phyloP scores from a whole-genome alignment of 1,140 invertebrate genomes.

The Lethrus apterus region DNA sequence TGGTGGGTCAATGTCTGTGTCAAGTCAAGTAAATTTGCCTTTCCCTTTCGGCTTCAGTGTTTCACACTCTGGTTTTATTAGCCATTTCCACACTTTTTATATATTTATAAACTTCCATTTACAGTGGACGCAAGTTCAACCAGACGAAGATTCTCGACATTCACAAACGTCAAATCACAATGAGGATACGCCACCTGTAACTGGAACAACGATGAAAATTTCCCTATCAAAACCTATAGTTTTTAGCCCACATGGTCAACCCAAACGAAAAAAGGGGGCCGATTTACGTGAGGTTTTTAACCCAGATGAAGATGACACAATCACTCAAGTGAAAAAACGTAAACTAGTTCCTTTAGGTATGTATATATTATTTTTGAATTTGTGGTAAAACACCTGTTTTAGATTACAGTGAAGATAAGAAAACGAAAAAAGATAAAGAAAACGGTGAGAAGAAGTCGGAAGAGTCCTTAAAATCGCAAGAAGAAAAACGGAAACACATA shows the following conservation, averaged over 20 bases:
- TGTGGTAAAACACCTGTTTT: neutral
- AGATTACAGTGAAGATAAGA: conserved; percentile 63
- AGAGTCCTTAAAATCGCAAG: conserved; percentile 66
- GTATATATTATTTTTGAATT: neutral
- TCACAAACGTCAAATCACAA: conserved; percentile 34
- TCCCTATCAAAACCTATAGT: conserved; percentile 36
- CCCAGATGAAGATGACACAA: conserved; percentile 75
- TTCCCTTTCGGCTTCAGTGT: no score
- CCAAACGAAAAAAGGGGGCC: conserved; percentile 38
- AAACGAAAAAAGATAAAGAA: conserved; percentile 50
- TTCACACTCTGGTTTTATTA: no score
- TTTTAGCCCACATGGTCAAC: conserved; percentile 35
- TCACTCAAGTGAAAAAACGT: conserved; percentile 60
- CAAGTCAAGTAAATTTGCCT: no score
- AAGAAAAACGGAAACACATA: conserved; percentile 93
- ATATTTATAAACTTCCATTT: no score
- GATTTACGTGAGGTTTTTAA: conserved; percentile 88
- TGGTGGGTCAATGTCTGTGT: no score
- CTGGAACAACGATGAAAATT: conserved; percentile 37
- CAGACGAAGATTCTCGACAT: conserved; percentile 37
- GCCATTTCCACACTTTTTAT: no score
- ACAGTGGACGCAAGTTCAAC: conserved; percentile 38
- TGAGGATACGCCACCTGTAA: conserved; percentile 25
- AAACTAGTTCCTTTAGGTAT: conserved; percentile 76
- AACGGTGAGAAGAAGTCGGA: conserved; percentile 58